Evolutionary conservation across 2,888 invertebrate species (phyloP), one percentile per base, ranked within the genome.

Genomic region (Drosophila mayaguana): DNA sequence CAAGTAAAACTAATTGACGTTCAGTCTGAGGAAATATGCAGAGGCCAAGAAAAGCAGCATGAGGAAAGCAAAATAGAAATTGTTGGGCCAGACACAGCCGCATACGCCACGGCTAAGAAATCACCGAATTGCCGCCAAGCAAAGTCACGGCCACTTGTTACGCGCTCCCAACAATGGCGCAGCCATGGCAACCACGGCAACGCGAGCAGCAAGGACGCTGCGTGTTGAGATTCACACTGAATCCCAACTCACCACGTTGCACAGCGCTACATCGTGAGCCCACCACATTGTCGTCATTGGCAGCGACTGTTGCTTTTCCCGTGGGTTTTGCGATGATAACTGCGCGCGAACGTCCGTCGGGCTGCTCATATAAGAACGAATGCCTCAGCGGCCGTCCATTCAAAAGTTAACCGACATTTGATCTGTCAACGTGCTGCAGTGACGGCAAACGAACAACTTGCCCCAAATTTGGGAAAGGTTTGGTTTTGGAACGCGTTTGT

Each of bases 361-460:
- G 74, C 70, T 60, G 68, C 78, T 75, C 78, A 85, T 92, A 91
- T 91, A 91, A 92, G 88, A 86, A 79, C 83, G 81, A 80, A 68
- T 75, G 83, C 80, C 76, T 74, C 88, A 70, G 78, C 82, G 85
- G 80, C 84, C 76, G 75, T 80, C 74, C 67, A 88, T 90, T 91
- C 91, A 92, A 92, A 92, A 90, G 85, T 84, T 91, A 90, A 89
- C 89, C 89, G 90, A 91, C 92, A 89, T 85, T 87, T 89, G 91
- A 91, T 85, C 91, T 89, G 92, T 90, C 78, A 88, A 91, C 91
- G 89, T 89, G 86, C 66, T 61, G 61, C 64, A 71, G 68, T 66
- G 68, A 62, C 69, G 59, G 55, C 62, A 72, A 71, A 14, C 43
- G 45, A 66, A 5, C 7, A 34, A 18, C 18, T 56, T 36, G 55